Percentiles rank a stretch among this genome's conserved stretches.
Evolutionary conservation across 1,140 invertebrate species (phyloP).

Genomic region (Drosophila malerkotliana): DNA sequence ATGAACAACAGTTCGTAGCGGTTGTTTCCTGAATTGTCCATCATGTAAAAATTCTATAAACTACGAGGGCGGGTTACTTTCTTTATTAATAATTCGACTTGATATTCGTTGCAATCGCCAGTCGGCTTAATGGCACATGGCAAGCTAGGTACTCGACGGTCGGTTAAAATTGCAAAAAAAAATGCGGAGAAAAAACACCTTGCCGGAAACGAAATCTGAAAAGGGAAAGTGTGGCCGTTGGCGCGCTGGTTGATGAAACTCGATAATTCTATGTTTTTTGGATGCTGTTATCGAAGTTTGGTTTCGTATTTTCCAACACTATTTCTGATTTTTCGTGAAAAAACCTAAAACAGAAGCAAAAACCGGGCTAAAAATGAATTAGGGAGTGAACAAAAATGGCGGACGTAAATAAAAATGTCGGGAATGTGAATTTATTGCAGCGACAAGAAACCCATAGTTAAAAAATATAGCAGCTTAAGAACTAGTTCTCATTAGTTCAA

Average conservation of each 20-base stretch:
- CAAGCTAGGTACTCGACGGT: conserved; percentile 10
- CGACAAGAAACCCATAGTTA: too few species aligned
- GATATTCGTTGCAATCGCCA: conserved; percentile 12
- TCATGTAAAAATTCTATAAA: conserved; percentile 82
- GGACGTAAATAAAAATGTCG: too few species aligned
- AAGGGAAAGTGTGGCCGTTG: conserved; percentile 19
- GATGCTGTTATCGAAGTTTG: not conserved
- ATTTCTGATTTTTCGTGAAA: not conserved
- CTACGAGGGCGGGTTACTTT: conserved; percentile 28
- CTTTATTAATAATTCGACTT: conserved; percentile 18
- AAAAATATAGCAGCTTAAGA: too few species aligned
- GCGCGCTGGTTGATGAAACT: not conserved
- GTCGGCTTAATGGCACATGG: conserved; percentile 26
- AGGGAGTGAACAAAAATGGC: too few species aligned
- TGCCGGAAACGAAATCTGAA: conserved; percentile 37
- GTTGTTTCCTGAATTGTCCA: conserved; percentile 97
- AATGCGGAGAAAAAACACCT: conserved; percentile 38
- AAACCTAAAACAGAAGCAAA: too few species aligned
- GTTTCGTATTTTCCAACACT: not conserved
- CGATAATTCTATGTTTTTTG: not conserved
- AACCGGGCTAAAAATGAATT: too few species aligned
- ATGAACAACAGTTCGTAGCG: conserved; percentile 95
- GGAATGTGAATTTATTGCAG: too few species aligned
- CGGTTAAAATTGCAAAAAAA: conserved; percentile 40
- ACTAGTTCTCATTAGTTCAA: too few species aligned